Evolutionary conservation across 2,797 vertebrate species (phyloP).

Genomic region (Iguana delicatissima): DNA sequence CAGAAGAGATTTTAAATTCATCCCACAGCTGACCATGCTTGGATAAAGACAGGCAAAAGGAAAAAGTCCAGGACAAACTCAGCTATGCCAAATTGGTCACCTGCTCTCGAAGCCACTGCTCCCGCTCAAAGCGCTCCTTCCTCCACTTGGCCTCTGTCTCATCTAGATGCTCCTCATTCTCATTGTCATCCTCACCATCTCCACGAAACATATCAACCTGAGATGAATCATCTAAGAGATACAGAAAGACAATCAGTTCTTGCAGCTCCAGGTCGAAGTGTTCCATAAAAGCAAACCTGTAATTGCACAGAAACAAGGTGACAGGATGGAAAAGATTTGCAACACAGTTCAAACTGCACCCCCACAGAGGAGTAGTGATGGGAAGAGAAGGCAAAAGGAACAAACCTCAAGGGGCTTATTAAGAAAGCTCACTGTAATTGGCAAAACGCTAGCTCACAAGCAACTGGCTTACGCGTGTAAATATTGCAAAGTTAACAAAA

Average conservation of each 20-base stretch:
- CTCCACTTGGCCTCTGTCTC: constrained; percentile 89
- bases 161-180: constrained; percentile 86
- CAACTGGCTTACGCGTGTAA: neutral
- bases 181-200: constrained; percentile 85
- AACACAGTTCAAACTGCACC: neutral
- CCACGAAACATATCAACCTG: constrained; percentile 80
- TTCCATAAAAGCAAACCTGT: neutral
- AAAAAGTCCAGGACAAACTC: neutral
- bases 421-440: neutral
- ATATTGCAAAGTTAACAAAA: neutral
- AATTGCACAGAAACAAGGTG: neutral
- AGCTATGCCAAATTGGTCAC: constrained; percentile 70
- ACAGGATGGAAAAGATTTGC: neutral
- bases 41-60: neutral
- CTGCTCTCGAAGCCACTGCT: constrained; percentile 96
- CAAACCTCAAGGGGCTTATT: neutral
- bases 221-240: constrained; percentile 86
- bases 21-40: neutral
- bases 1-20: neutral
- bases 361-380: neutral
- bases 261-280: neutral
- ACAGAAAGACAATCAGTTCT: constrained; percentile 16
- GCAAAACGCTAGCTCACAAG: neutral
- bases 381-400: neutral
- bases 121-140: constrained; percentile 91